These are phyloP conservation scores for Parazoanthus swiftii DNA, from an alignment of 92 coral and sea anemone genomes.

Conservation along the genomic window DNA sequence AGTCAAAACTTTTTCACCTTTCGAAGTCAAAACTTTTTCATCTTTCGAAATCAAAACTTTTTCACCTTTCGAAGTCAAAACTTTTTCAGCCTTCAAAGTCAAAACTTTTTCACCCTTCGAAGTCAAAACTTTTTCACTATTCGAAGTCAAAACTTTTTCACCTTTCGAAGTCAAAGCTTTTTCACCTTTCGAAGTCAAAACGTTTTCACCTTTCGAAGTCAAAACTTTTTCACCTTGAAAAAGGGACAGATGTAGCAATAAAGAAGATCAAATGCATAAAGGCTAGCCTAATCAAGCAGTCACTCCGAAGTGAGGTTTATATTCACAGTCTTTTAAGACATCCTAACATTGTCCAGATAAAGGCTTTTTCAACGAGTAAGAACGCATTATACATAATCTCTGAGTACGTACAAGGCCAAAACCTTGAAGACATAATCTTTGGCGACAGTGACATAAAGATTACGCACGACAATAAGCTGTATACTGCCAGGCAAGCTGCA, in stretches of 20 bases:
- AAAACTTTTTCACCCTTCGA: too few relatives aligned
- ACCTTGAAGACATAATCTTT: constrained; percentile 39
- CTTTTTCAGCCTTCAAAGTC: too few relatives aligned
- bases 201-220: too few relatives aligned
- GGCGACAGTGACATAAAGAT: constrained; percentile 17
- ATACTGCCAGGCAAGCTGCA: constrained; percentile 13
- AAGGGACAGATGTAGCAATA: constrained; percentile 43
- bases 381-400: constrained; percentile 26
- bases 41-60: too few relatives aligned
- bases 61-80: too few relatives aligned
- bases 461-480: constrained; percentile 14
- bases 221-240: too few relatives aligned
- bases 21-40: too few relatives aligned
- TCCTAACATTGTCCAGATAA: constrained; percentile 28
- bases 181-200: too few relatives aligned
- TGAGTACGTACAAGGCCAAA: constrained; percentile 17
- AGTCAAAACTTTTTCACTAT: too few relatives aligned
- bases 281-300: constrained; percentile 25
- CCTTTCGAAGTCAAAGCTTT: too few relatives aligned
- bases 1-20: too few relatives aligned
- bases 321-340: constrained; percentile 35
- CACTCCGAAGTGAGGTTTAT: constrained; percentile 29
- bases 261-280: constrained; percentile 37
- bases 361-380: constrained; percentile 2
- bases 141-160: too few relatives aligned